A percentile compares a stretch with the other conserved stretches of the same genome.
phyloP scores from a whole-genome alignment of 2,797 vertebrate species.

The Myotis findleyi region DNA sequence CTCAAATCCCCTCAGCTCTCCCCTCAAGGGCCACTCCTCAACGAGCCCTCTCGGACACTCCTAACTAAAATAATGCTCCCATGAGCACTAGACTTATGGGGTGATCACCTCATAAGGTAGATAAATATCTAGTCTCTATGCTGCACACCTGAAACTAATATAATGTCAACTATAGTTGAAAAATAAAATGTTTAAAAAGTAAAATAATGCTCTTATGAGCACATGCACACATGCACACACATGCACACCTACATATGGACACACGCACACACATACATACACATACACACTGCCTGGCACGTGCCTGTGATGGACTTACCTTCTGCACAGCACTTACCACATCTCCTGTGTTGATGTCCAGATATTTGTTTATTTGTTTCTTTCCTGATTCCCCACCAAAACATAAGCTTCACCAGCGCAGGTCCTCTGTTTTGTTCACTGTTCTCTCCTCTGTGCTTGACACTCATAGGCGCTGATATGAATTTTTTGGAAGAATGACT shows the following conservation, averaged over 20 bases:
- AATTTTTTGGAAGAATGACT: neutral
- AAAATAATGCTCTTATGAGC: neutral
- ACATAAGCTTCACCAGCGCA: neutral
- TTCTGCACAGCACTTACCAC: neutral
- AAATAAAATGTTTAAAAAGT: neutral
- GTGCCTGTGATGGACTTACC: rapidly evolving
- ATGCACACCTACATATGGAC: rapidly evolving
- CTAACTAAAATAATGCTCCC: neutral
- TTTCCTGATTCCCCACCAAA: neutral
- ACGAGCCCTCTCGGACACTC: neutral
- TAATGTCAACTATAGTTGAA: neutral
- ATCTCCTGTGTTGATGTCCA: neutral
- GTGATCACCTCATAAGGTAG: no score
- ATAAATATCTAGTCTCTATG: no score
- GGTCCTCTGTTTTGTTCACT: neutral
- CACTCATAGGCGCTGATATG: rapidly evolving
- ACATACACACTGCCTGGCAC: neutral
- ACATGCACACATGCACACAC: rapidly evolving
- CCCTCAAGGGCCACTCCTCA: neutral
- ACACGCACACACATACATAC: neutral
- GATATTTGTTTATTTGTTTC: neutral
- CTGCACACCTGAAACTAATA: neutral
- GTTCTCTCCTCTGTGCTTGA: neutral
- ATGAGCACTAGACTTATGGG: neutral
- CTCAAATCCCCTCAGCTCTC: neutral